phyloP scores from a whole-genome alignment of 1,140 invertebrate species.

The Drosophila auraria region DNA sequence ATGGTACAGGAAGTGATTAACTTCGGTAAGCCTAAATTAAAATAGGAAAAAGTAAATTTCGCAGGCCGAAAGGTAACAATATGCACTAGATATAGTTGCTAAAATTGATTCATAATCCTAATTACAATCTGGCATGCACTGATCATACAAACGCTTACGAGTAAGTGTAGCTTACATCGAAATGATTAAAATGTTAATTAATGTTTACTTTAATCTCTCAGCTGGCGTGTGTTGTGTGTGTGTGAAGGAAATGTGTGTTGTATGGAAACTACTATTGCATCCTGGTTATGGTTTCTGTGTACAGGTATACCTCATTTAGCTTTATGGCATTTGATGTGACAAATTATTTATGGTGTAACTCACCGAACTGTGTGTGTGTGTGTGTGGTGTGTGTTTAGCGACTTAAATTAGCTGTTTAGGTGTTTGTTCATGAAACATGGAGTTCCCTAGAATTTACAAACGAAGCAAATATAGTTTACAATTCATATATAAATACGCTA shows the following conservation, averaged over 20 bases:
- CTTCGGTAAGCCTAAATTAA: conserved; percentile 67
- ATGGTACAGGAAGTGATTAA: conserved; percentile 69
- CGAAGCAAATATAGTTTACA: conserved; percentile 51
- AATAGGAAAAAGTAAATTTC: conserved; percentile 74
- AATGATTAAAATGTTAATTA: conserved; percentile 66
- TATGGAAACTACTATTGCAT: conserved; percentile 73
- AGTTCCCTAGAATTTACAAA: conserved; percentile 47
- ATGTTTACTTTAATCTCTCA: conserved; percentile 71
- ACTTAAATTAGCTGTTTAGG: conserved; percentile 50
- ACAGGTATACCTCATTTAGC: conserved; percentile 29
- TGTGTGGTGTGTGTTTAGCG: conserved; percentile 7
- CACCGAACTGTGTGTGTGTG: conserved; percentile 19
- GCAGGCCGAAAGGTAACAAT: conserved; percentile 72
- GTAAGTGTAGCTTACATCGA: conserved; percentile 35
- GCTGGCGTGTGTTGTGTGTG: conserved; percentile 42
- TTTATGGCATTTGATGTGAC: conserved; percentile 50
- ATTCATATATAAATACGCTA: conserved; percentile 39
- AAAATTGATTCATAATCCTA: conserved; percentile 48
- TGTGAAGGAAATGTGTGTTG: conserved; percentile 48
- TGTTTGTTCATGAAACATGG: conserved; percentile 66
- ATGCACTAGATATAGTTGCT: conserved; percentile 30
- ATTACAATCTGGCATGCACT: conserved; percentile 45
- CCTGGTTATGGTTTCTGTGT: conserved; percentile 30
- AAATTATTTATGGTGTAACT: conserved; percentile 28
- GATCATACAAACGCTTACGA: conserved; percentile 42